Evolutionary conservation across 2,797 vertebrate genomes (phyloP).

Genomic region (Lindbergichthys nudifrons): DNA sequence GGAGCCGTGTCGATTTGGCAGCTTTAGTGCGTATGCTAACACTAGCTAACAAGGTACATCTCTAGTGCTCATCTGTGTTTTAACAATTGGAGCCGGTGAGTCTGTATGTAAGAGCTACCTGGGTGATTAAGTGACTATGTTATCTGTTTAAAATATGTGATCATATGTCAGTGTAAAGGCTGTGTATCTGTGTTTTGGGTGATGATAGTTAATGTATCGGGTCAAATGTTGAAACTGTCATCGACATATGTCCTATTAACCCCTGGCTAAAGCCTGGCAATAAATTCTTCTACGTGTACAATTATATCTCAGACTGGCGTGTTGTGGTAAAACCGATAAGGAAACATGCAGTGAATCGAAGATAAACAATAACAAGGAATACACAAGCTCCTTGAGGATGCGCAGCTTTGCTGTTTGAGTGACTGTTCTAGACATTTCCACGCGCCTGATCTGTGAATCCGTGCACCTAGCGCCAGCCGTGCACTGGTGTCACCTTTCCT

Average conservation of each 20-base stretch:
- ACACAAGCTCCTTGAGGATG: constrained; percentile 16
- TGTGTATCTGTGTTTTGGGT: neutral
- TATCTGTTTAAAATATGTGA: neutral
- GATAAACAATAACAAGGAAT: no score
- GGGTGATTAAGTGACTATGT: neutral
- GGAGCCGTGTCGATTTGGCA: constrained; percentile 22
- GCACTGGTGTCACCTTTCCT: constrained; percentile 13
- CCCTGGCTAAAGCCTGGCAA: neutral
- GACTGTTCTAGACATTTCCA: constrained; percentile 65
- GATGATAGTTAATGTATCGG: no score
- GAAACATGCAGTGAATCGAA: neutral
- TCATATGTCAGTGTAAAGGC: neutral
- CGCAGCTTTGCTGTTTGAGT: constrained; percentile 37
- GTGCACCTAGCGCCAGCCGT: neutral
- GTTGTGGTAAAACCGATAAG: neutral
- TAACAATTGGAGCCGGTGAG: constrained; percentile 13
- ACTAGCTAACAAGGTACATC: constrained; percentile 41
- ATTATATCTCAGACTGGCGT: no score
- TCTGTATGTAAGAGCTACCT: neutral
- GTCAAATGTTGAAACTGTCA: no score
- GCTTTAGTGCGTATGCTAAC: constrained; percentile 39
- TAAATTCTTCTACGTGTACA: neutral
- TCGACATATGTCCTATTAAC: no score
- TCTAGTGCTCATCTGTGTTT: constrained; percentile 1
- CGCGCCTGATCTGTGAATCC: constrained; percentile 13